Evolutionary conservation across 1,140 invertebrate genomes (phyloP).

Genomic region (Spodoptera litura): DNA sequence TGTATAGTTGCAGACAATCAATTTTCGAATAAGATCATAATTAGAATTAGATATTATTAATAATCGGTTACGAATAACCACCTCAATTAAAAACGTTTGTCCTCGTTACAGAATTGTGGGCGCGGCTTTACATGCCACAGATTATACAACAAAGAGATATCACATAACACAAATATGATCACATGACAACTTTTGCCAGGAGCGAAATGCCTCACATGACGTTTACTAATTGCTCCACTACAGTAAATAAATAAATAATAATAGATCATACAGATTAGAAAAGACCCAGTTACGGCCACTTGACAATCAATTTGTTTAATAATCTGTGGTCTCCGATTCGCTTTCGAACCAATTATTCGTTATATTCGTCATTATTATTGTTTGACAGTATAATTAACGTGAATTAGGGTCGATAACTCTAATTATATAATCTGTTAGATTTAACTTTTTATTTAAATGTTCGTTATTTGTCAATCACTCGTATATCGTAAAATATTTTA

Average conservation of each 20-base stretch:
- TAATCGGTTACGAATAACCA: not conserved
- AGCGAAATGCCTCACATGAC: not conserved
- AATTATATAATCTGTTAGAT: not conserved
- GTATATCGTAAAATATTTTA: too few relatives aligned
- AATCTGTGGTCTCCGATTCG: not conserved
- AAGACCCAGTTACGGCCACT: not conserved
- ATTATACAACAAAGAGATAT: constrained; percentile 15
- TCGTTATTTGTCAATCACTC: not conserved
- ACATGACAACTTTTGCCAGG: not conserved
- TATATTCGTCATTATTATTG: constrained; percentile 15
- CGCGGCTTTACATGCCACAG: constrained; percentile 7
- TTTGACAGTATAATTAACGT: constrained; percentile 23
- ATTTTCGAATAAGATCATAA: not conserved
- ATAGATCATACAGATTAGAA: not conserved
- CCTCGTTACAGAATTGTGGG: not conserved
- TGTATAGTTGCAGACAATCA: not conserved
- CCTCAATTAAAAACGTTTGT: not conserved
- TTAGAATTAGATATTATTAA: too few relatives aligned
- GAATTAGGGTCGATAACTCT: not conserved
- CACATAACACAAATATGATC: not conserved
- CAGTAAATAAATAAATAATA: not conserved
- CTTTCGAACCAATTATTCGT: constrained; percentile 1
- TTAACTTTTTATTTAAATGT: not conserved
- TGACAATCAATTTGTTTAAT: constrained; percentile 13
- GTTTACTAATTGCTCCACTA: not conserved